Evolutionary conservation across 2,888 invertebrate species (phyloP).

Genomic region (Acrobasis repandana): DNA sequence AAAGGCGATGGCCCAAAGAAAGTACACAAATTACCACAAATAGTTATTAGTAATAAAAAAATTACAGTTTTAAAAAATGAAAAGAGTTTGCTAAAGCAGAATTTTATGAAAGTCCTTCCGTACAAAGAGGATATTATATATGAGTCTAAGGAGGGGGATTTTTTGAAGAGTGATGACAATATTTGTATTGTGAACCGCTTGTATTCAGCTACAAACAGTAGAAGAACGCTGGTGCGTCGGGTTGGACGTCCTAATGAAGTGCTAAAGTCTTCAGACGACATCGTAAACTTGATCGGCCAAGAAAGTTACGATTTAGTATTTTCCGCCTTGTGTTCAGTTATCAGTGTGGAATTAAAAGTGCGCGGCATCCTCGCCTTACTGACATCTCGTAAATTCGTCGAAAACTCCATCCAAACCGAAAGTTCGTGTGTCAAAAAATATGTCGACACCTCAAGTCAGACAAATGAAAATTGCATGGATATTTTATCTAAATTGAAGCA

Average conservation of each 20-base stretch:
- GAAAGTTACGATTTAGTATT: conserved; percentile 60
- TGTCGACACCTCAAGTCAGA: conserved; percentile 43
- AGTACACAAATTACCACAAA: background rate
- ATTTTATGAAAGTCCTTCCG: conserved; percentile 14
- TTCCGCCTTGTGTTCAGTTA: conserved; percentile 57
- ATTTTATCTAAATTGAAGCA: conserved; percentile 32
- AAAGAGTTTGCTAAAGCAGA: conserved; percentile 18
- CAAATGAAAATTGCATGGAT: conserved; percentile 40
- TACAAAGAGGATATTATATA: conserved; percentile 52
- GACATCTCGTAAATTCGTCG: conserved; percentile 35
- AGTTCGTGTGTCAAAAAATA: background rate
- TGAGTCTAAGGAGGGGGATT: conserved; percentile 47
- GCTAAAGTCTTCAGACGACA: conserved; percentile 55
- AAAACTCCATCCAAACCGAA: background rate
- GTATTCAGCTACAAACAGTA: conserved; percentile 43
- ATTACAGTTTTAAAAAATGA: conserved; percentile 5
- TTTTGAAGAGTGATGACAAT: conserved; percentile 48
- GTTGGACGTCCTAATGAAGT: conserved; percentile 34
- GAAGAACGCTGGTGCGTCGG: conserved; percentile 49
- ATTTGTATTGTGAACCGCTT: conserved; percentile 48
- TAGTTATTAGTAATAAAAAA: conserved; percentile 1
- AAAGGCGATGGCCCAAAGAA: background rate
- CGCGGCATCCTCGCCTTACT: conserved; percentile 57
- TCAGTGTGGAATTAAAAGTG: conserved; percentile 58
- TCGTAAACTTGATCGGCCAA: conserved; percentile 61